Base-by-base conservation (phyloP, 2,888 invertebrate species). In the Spodoptera littoralis region DNA sequence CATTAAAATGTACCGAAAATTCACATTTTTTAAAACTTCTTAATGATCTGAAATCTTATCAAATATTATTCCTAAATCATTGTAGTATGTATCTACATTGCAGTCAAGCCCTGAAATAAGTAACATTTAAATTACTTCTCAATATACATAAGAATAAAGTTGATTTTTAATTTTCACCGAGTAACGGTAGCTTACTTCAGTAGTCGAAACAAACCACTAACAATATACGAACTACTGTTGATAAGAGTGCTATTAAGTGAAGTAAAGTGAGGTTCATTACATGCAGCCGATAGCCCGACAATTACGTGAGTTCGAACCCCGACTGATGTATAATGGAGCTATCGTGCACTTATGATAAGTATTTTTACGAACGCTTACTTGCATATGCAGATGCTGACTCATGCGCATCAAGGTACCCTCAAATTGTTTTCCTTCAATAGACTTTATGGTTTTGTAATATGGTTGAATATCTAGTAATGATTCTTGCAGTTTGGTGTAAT, bases 201-300 rank as follows among this genome's bases (percentile, higher is more conserved):
- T 36, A 43, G 45, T 51, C 44, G 47, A 47, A 71, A 56, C n/a
- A 56, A 18, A 58, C 51, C 46, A 48, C 13, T 12, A 8, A n/a
- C 72, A 30, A 30, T 80, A 77, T 77, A 60, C 80, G 79, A 67
- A 74, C 77, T 70, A 74, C 77, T 86, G 87, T 80, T 88, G 89
- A 90, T 90, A 90, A 88, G 79, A 54, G 69, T 81, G 70, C 73
- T 66, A 78, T 87, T 88, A 88, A 88, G 85, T 77, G 65, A 56
- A 76, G 82, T 82, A 79, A 81, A 85, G 73, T 79, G 81, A 81
- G 79, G 77, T 88, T 87, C 87, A 87, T 91, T 90, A 90, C 85
- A 83, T 53, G 79, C 83, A 80, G 80, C 68, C 82, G 92, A 92
- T 92, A 92, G 88, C 85, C 84, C 80, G 58, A 79, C 86, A 86